A percentile compares a stretch with the other conserved stretches of the same genome.
These are phyloP conservation scores for Zosterops japonicus DNA, from an alignment of 2,113 vertebrate genomes.

Conservation along the genomic window DNA sequence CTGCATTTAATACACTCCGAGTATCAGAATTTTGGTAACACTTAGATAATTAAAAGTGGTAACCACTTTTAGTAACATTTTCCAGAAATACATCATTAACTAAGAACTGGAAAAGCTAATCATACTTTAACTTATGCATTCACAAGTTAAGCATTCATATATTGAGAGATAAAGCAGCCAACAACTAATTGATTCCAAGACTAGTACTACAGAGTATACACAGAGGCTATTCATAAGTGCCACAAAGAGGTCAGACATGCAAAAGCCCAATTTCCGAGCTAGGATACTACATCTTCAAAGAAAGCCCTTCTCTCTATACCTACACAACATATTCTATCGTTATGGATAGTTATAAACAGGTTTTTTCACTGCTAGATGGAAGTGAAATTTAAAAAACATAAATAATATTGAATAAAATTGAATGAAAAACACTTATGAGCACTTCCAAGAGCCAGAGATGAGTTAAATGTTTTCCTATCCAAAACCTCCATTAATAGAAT, in stretches of 20 bases:
- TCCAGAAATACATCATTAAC: background rate
- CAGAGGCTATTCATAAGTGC: fast-evolving
- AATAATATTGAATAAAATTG: background rate
- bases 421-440: background rate
- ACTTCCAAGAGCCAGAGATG: background rate
- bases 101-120: background rate
- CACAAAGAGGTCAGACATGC: background rate
- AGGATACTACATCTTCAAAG: background rate
- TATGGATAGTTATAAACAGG: background rate
- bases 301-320: background rate
- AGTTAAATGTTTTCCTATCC: background rate
- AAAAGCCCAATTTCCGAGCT: background rate
- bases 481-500: background rate
- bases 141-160: background rate
- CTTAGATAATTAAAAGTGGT: background rate
- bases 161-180: background rate
- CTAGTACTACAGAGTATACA: background rate
- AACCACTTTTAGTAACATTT: background rate
- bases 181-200: background rate
- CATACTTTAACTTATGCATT: background rate
- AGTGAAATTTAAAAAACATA: background rate
- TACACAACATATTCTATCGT: background rate
- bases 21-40: background rate
- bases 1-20: fast-evolving
- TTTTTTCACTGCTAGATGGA: background rate